A percentile compares a stretch with the other conserved stretches of the same genome.
These are phyloP conservation scores for Phlogophora meticulosa DNA, from an alignment of 2,888 invertebrate species.

Conservation along the genomic window DNA sequence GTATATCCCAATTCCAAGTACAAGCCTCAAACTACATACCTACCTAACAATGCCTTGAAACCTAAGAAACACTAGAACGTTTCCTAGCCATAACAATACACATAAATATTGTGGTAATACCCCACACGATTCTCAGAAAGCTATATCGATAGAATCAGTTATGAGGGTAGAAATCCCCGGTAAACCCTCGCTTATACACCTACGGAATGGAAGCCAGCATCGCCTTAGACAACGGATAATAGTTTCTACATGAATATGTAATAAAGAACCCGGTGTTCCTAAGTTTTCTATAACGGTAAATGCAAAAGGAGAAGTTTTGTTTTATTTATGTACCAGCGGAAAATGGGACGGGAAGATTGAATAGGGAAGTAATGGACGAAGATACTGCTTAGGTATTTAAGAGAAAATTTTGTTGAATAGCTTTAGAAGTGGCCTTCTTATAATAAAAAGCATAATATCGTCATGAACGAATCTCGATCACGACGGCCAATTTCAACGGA, in stretches of 20 bases:
- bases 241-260: slow-evolving; percentile 65
- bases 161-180: slow-evolving; percentile 72
- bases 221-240: slow-evolving; percentile 66
- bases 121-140: slow-evolving; percentile 61
- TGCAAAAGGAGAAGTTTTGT: slow-evolving; percentile 7
- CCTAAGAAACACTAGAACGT: slow-evolving; percentile 32
- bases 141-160: slow-evolving; percentile 72
- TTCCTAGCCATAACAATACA: slow-evolving; percentile 53
- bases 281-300: slow-evolving; percentile 23
- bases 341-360: slow-evolving; percentile 2
- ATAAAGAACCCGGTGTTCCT: slow-evolving; percentile 49
- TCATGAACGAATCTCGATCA: no score
- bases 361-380: not conserved
- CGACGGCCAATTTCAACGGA: no score
- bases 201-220: slow-evolving; percentile 64
- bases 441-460: no score
- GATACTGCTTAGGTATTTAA: not conserved
- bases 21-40: not conserved
- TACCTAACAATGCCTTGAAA: slow-evolving; percentile 33
- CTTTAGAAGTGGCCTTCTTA: no score
- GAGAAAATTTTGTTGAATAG: not conserved
- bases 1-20: not conserved
- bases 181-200: slow-evolving; percentile 74
- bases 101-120: slow-evolving; percentile 59
- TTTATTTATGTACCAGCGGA: slow-evolving; percentile 30